Base-by-base conservation (phyloP, 2,888 invertebrate species). In the Melieria omissa region DNA sequence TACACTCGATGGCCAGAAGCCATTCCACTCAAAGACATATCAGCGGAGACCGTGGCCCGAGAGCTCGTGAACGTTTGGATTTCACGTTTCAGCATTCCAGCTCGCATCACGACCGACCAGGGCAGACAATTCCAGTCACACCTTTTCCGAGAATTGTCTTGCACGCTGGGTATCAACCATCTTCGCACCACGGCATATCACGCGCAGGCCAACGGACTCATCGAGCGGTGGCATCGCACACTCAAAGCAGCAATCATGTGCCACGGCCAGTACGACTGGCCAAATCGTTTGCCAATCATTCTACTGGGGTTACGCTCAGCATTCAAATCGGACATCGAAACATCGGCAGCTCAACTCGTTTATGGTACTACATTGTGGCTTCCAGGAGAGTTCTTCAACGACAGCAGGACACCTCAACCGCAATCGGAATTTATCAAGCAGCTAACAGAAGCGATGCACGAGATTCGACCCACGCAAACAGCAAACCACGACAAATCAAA, bases 11-110 rank as follows among this genome's bases (percentile, higher is more conserved):
- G 80, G 80, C 77, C 77, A 3, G 80, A 77, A 67, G 78, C 77
- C 29, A 65, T 77, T 29, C 79, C 80, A 5, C 64, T 81, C 3
- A 16, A 14, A n/a, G 75, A 80, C 42, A 78, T 77, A 47, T 73
- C 77, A 9, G 79, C 79, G 1, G 74, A 74, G 10, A 76, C 73
- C 1, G 73, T 76, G 12, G 84, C 84, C 0, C 63, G 71, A 41
- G 80, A 83, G 0, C 78, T 88, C 8, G 65, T 82, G 12, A 55
- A 57, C 0, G 73, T 74, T 0, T 88, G 87, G 88, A 80, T 88
- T 3, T 63, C 86, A 60, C 45, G 86, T 4, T 88, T 82, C 70
- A 87, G 88, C 0, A 77, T 82, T 9, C 88, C 87, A 7, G 70
- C 41, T 4, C 76, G 86, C 6, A 84, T 84, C 5, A 85, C 84